These are phyloP conservation scores for Callyntrura sp. DNA, from an alignment of 2,888 invertebrate genomes.

Conservation along the genomic window DNA sequence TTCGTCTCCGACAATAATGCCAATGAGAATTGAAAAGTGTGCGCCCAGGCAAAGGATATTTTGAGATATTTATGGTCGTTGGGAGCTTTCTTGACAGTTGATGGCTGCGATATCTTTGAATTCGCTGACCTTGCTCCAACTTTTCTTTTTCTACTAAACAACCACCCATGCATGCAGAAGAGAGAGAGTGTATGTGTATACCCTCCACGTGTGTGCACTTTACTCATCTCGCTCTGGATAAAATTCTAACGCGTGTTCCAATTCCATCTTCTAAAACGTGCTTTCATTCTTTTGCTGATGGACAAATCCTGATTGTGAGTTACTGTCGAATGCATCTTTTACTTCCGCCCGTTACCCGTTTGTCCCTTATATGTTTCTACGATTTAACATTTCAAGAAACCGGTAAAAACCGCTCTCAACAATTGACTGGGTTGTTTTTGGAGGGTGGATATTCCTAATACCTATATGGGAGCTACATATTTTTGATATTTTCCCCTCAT, in stretches of 20 bases:
- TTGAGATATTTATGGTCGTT: slow-evolving; percentile 24
- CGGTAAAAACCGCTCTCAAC: neutral
- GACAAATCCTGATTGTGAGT: neutral
- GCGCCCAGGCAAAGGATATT: slow-evolving; percentile 1
- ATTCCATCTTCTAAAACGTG: neutral
- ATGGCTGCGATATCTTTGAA: neutral
- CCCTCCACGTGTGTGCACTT: neutral
- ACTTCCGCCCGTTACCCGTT: neutral
- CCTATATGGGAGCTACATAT: neutral
- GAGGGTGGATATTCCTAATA: neutral
- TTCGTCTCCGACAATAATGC: neutral
- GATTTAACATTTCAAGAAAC: neutral
- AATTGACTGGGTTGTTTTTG: neutral
- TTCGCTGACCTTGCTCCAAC: slow-evolving; percentile 28
- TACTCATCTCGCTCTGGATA: neutral
- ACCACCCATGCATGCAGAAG: neutral
- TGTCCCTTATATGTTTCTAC: neutral
- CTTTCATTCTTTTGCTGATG: neutral
- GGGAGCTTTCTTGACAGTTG: slow-evolving; percentile 43
- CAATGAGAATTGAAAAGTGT: slow-evolving; percentile 24
- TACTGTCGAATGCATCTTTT: slow-evolving; percentile 13
- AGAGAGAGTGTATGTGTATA: too few relatives aligned
- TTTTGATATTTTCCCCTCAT: neutral
- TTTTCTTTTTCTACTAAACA: neutral
- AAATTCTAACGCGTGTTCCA: neutral